Evolutionary conservation across 2,797 vertebrate species (phyloP), one percentile per base, ranked within the genome.

Genomic region (Eidolon dupreanum): DNA sequence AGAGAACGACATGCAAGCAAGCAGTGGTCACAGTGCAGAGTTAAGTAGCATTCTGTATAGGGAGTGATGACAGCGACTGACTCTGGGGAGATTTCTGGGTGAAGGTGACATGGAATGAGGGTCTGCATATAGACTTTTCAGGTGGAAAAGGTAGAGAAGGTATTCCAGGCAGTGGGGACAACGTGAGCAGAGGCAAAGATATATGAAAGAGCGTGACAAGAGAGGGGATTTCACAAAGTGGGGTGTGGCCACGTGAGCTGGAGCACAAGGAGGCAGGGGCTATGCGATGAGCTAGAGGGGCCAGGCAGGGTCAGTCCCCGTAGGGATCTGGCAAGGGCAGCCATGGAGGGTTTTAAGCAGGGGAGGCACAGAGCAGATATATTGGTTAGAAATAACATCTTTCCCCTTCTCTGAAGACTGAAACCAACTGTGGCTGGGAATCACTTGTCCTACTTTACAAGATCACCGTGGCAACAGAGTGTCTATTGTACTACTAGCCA

Each of bases 381-480:
- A 24, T 41, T 51, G 31, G 49, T n/a, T 74, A 53, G 55, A 74
- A 95, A 86, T n/a, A 57, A 77, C 61, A 84, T 0, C 59, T 63
- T 51, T 51, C 17, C 49, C 20, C 7, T 57, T 53, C 33, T 84
- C 74, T 90, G 61, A 94, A 81, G 92, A 65, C 36, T 28, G n/a
- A 78, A 59, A 43, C 65, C n/a, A 28, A 8, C 12, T 6, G 3
- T 90, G 91, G 36, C 57, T 57, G 46, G 22, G 33, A 63, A 33
- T 46, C 53, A 5, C 81, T 43, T 75, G 59, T 70, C 88, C 55
- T n/a, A 66, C 66, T 94, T 88, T 36, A n/a, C 26, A 20, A 20
- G 46, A 59, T 78, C 82, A 88, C 77, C 74, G 57, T 94, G 86
- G 84, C 66, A 85, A 68, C 36, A 33, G 63, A 75, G 49, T 38